Base-by-base conservation (phyloP, 2,888 invertebrate genomes). In the Sphaerolaimus hirsutus region DNA sequence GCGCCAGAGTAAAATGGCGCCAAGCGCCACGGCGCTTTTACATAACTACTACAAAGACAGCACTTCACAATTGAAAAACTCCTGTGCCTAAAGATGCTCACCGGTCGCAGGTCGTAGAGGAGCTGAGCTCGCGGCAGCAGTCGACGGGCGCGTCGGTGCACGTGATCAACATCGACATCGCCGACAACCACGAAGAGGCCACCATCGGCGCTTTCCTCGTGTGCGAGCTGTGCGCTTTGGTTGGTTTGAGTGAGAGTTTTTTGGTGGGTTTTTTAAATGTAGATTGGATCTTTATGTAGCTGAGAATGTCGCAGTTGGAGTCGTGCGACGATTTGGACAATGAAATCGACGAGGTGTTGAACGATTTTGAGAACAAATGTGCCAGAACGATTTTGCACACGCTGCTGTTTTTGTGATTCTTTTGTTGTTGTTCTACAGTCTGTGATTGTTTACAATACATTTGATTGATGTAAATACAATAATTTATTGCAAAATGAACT, bases 171-270 rank as follows among this genome's bases (percentile, higher is more conserved):
- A 78, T 99, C 55, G 97, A 99, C 64, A 89, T 99, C 57, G 87
- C 86, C 65, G 97, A 99, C 70, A 99, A 97, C 68, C 87, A 93
- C 54, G 97, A 99, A 66, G 97, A 99, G 67, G 97, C 97, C 1
- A 86, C 93, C 2, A 78, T 97, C 61, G 97, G 97, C 53, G 93
- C 97, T 32, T 91, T 93, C 69, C 73, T 91, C 56, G 89, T 99
- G 54, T 83, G 83, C 67, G 91, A 97, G 67, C 75, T 99, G 69
- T 82, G 87, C 54, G 76, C 78, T 47, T 77, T 81, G 76, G 80
- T 81, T 72, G 65, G 64, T 25, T 2, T n/a, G 10, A 36, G 7
- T 38, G 10, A n/a, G n/a, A n/a, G n/a, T n/a, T n/a, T n/a, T n/a
- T n/a, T n/a, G n/a, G n/a, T n/a, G n/a, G n/a, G n/a, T n/a, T n/a